Base-by-base conservation (phyloP, 2,888 invertebrate genomes). In the Melolontha melolontha region DNA sequence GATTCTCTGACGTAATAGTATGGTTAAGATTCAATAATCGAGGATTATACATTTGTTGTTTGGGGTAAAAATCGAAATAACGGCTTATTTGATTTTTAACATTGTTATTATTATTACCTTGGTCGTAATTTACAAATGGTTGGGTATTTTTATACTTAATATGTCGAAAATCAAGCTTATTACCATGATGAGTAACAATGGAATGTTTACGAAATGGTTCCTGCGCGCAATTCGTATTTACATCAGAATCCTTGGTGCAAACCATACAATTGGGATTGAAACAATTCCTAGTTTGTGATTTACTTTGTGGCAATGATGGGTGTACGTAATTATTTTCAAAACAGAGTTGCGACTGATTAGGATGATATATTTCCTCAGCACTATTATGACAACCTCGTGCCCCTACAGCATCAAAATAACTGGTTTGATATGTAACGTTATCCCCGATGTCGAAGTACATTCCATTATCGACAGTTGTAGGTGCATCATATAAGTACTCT, bases 1-100 rank as follows among this genome's bases (percentile, higher is more conserved):
- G 27, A 11, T 67, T 8, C 16, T 67, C 44, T 11, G 67, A 62
- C 11, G 64, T 65, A 8, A 62, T 51, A 42, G 52, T 52, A 51
- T 62, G 67, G 42, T 67, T 52, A 10, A 52, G 52, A 22, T 52
- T 54, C 16, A 65, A 54, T 39, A 34, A 6, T 10, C 47, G 47
- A 29, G 14, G 16, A 47, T 62, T 49, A 34, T 34, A 14, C 5
- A 14, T 5, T 34, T 29, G 12, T 34, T 17, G 17, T 6, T 16
- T 62, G 16, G 47, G 34, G 29, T 16, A 16, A 34, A 11, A 7
- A 34, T 47, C 14, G 29, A 62, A 62, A 47, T 47, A 62, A 8
- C 47, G 59, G 11, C 47, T 62, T 34, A 62, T 5, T 34, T 34
- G 34, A 34, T 34, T 34, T 34, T 34, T 34, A 10, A 59, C 44